Evolutionary conservation across 2,888 invertebrate genomes (phyloP).

Genomic region (Magallana nippona): DNA sequence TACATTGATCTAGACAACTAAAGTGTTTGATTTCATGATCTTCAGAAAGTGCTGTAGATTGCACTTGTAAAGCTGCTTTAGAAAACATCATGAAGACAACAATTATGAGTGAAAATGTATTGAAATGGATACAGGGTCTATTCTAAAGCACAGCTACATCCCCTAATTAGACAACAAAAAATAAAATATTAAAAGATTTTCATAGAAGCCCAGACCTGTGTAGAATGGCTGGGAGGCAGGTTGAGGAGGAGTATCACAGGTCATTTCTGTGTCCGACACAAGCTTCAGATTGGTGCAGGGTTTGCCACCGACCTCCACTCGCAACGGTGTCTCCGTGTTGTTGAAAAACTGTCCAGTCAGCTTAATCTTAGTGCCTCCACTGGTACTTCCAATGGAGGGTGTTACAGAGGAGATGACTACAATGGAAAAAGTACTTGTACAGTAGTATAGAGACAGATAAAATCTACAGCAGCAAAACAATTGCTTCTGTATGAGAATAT

Average conservation of each 20-base stretch:
- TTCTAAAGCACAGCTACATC: no score
- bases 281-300: conserved; percentile 39
- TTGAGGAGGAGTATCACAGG: conserved; percentile 46
- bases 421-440: not conserved
- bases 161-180: no score
- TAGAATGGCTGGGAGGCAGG: conserved; percentile 41
- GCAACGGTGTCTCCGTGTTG: conserved; percentile 39
- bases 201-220: conserved; percentile 24
- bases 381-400: conserved; percentile 63
- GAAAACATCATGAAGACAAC: no score
- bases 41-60: no score
- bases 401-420: conserved; percentile 54
- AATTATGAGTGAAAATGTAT: no score
- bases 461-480: not conserved
- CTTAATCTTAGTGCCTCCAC: conserved; percentile 58
- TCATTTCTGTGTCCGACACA: conserved; percentile 40
- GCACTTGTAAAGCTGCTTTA: no score
- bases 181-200: no score
- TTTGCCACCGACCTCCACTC: conserved; percentile 42
- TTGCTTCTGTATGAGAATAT: no score
- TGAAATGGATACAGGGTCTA: no score
- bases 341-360: conserved; percentile 63
- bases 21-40: no score
- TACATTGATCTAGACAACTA: not conserved
- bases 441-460: not conserved